Conservation (phyloP, 2,888 invertebrate species). For the Mesorhabditis sp. region DNA sequence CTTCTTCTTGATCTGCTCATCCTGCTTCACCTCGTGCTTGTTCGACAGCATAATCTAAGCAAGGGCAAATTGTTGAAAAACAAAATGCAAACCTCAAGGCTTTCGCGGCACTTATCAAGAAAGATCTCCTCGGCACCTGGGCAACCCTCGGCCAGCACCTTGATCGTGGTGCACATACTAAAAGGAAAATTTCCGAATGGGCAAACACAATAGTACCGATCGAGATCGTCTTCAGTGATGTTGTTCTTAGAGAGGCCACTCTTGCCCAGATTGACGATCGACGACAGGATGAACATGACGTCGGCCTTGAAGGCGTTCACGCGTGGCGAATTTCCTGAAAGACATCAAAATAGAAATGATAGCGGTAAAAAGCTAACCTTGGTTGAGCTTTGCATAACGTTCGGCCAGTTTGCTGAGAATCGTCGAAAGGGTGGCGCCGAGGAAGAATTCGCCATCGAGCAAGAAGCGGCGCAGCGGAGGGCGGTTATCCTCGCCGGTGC, state of each 20-base stretch:
- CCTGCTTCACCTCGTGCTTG: constrained; percentile 44
- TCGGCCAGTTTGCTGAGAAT: constrained; percentile 86
- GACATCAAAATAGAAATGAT: constrained; percentile 9
- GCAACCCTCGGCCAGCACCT: constrained; percentile 64
- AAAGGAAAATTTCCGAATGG: not conserved
- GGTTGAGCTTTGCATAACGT: constrained; percentile 63
- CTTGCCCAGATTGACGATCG: constrained; percentile 80
- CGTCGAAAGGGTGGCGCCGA: constrained; percentile 85
- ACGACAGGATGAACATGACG: constrained; percentile 81
- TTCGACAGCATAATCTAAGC: constrained; percentile 68
- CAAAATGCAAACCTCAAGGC: constrained; percentile 68
- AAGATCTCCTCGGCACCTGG: constrained; percentile 72
- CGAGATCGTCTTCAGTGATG: constrained; percentile 91
- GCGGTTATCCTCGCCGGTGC: constrained; percentile 20
- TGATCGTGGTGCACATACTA: constrained; percentile 57
- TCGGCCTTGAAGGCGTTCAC: constrained; percentile 65
- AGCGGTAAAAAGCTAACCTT: constrained; percentile 21
- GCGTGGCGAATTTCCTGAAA: constrained; percentile 18
- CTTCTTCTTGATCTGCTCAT: constrained; percentile 35
- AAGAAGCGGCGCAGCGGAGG: constrained; percentile 68
- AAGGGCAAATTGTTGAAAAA: not conserved
- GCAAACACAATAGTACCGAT: constrained; percentile 67
- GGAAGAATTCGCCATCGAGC: constrained; percentile 90
- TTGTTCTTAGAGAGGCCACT: constrained; percentile 62
- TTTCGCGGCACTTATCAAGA: constrained; percentile 75